Evolutionary conservation across 2,113 vertebrate species (phyloP).

Genomic region (Lipophrys pholis): DNA sequence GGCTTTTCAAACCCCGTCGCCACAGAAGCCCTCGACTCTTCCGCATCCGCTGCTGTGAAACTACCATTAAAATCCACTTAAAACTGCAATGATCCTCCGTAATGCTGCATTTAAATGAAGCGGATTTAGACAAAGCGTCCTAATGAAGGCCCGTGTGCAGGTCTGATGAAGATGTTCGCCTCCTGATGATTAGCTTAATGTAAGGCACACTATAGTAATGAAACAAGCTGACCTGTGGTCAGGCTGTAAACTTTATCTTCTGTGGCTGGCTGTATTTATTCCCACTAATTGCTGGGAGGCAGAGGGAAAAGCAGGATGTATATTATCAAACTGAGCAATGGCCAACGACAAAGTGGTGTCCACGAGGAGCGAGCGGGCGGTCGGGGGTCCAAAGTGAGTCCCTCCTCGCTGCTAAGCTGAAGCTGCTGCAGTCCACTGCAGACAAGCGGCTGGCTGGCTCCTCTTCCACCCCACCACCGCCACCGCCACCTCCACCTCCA

Average conservation of each 20-base stretch:
- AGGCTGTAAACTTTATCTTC: conserved; percentile 77
- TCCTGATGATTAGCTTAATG: conserved; percentile 76
- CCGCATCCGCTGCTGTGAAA: conserved; percentile 4
- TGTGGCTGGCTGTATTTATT: conserved; percentile 61
- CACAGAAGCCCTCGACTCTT: conserved; percentile 11
- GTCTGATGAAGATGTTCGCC: conserved; percentile 64
- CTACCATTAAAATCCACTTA: conserved; percentile 49
- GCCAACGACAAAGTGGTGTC: conserved; percentile 5
- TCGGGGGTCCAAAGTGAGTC: neutral
- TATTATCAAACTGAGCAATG: conserved; percentile 25
- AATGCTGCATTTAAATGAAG: conserved; percentile 28
- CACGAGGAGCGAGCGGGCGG: neutral
- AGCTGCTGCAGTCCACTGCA: conserved; percentile 87
- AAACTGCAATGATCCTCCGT: conserved; percentile 30
- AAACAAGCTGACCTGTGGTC: conserved; percentile 66
- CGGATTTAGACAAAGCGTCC: conserved; percentile 14
- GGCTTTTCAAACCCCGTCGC: neutral
- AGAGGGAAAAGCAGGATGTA: conserved; percentile 17
- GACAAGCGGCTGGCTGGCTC: too few species aligned
- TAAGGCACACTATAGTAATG: conserved; percentile 56
- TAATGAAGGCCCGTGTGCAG: conserved; percentile 35
- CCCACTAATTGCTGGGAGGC: conserved; percentile 45
- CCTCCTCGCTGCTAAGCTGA: conserved; percentile 50
- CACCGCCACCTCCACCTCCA: conserved; percentile 68
- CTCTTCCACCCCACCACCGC: conserved; percentile 37